Percentiles rank a stretch among this genome's conserved stretches.
phyloP scores from a whole-genome alignment of 2,113 vertebrate species.

The Callaeas wilsoni region DNA sequence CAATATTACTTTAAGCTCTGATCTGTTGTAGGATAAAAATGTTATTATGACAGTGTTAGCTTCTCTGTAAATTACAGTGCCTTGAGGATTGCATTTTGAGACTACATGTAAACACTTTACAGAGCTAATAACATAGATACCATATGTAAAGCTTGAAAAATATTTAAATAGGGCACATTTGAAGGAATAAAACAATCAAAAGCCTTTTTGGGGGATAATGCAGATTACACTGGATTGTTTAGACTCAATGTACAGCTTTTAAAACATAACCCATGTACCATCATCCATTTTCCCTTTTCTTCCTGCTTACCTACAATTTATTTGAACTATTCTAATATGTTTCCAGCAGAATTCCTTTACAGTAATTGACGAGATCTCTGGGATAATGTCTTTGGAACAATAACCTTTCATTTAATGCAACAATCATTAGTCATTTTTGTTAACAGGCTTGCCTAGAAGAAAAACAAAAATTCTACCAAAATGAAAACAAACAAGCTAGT shows the following conservation, averaged over 20 bases:
- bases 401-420: neutral
- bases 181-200: constrained; percentile 64
- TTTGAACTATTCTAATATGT: neutral
- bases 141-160: constrained; percentile 26
- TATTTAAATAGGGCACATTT: constrained; percentile 57
- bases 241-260: constrained; percentile 48
- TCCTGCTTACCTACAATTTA: neutral
- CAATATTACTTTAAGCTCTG: constrained; percentile 24
- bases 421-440: constrained; percentile 5
- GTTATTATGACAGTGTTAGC: constrained; percentile 54
- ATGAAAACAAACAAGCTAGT: neutral
- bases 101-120: constrained; percentile 50
- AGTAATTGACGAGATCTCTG: neutral
- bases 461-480: neutral
- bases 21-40: constrained; percentile 34
- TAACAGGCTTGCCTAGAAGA: neutral
- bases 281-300: neutral
- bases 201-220: constrained; percentile 59
- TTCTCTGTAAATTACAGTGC: constrained; percentile 44
- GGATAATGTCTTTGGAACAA: constrained; percentile 35
- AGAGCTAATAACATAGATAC: constrained; percentile 52
- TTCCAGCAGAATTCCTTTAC: constrained; percentile 27
- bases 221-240: constrained; percentile 59
- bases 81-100: constrained; percentile 43
- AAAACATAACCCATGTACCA: neutral